phyloP scores from a whole-genome alignment of 2,888 invertebrate species.

The Caenorhabditis sp. region DNA sequence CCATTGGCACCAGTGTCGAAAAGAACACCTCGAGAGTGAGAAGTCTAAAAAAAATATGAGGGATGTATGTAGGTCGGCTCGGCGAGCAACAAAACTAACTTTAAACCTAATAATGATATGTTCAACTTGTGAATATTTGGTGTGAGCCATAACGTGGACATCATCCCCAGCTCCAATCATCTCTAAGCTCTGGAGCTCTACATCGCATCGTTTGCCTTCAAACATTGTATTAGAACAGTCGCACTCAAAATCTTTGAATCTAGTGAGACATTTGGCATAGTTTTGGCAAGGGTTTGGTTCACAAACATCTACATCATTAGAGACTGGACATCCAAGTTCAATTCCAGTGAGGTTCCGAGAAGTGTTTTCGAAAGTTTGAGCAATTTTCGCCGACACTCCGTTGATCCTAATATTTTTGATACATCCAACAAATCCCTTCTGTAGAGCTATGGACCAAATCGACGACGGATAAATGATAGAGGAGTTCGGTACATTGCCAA shows the following conservation, averaged over 20 bases:
- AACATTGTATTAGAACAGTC: slow-evolving; percentile 64
- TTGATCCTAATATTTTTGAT: slow-evolving; percentile 69
- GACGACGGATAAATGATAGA: slow-evolving; percentile 47
- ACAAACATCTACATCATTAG: slow-evolving; percentile 48
- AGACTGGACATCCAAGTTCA: slow-evolving; percentile 54
- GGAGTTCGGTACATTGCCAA: slow-evolving; percentile 38
- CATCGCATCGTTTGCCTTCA: slow-evolving; percentile 61
- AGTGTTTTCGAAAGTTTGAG: slow-evolving; percentile 54
- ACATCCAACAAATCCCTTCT: slow-evolving; percentile 65
- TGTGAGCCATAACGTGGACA: slow-evolving; percentile 35
- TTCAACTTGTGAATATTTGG: slow-evolving; percentile 35
- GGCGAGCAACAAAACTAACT: too few relatives aligned
- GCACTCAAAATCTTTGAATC: slow-evolving; percentile 54
- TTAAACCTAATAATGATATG: slow-evolving; percentile 14
- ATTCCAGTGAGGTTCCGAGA: slow-evolving; percentile 37
- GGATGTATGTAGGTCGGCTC: too few relatives aligned
- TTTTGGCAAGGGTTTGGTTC: slow-evolving; percentile 64
- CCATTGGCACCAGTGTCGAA: slow-evolving; percentile 58
- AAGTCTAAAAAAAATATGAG: slow-evolving; percentile 58
- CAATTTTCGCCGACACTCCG: slow-evolving; percentile 68
- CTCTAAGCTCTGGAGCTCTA: slow-evolving; percentile 38
- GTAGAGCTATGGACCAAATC: slow-evolving; percentile 51
- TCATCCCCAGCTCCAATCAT: slow-evolving; percentile 44
- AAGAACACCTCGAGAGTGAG: slow-evolving; percentile 54
- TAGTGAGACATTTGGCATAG: slow-evolving; percentile 55